Conservation (phyloP, 1,140 invertebrate genomes). For the Trypoxylus dichotomus region DNA sequence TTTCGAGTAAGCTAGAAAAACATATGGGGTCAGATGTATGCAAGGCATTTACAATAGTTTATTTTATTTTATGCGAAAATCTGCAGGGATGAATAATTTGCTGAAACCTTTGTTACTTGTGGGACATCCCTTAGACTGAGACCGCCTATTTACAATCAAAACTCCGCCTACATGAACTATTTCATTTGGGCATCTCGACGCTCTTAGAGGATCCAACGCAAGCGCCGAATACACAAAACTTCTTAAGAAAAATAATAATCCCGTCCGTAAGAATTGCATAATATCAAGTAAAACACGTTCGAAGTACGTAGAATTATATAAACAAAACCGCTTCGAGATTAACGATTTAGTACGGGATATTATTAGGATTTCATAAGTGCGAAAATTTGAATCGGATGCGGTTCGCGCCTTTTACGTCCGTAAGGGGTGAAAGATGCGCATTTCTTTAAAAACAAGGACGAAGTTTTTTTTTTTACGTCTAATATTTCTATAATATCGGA, state of each 20-base stretch:
- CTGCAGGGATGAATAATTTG: slow-evolving; percentile 52
- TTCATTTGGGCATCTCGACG: slow-evolving; percentile 50
- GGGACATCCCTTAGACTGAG: slow-evolving; percentile 47
- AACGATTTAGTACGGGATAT: not conserved
- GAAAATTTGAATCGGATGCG: not conserved
- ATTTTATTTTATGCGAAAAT: slow-evolving; percentile 47
- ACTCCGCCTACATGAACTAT: slow-evolving; percentile 48
- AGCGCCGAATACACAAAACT: slow-evolving; percentile 44
- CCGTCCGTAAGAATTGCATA: not conserved
- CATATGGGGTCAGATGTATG: slow-evolving; percentile 11
- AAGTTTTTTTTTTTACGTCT: not conserved
- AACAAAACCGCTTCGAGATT: not conserved
- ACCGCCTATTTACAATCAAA: slow-evolving; percentile 45
- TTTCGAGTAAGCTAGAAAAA: not conserved
- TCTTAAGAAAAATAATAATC: slow-evolving; percentile 31
- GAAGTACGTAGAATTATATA: not conserved
- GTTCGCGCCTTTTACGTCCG: not conserved
- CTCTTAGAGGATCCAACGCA: slow-evolving; percentile 39
- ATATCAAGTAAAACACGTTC: not conserved
- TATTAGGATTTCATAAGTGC: not conserved
- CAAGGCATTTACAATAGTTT: slow-evolving; percentile 34
- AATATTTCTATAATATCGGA: slow-evolving; percentile 17
- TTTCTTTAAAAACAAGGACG: not conserved
- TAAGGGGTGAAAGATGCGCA: not conserved
- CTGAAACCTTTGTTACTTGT: slow-evolving; percentile 49